Evolutionary conservation across 2,888 invertebrate species (phyloP).

Genomic region (Odontocerum albicorne): DNA sequence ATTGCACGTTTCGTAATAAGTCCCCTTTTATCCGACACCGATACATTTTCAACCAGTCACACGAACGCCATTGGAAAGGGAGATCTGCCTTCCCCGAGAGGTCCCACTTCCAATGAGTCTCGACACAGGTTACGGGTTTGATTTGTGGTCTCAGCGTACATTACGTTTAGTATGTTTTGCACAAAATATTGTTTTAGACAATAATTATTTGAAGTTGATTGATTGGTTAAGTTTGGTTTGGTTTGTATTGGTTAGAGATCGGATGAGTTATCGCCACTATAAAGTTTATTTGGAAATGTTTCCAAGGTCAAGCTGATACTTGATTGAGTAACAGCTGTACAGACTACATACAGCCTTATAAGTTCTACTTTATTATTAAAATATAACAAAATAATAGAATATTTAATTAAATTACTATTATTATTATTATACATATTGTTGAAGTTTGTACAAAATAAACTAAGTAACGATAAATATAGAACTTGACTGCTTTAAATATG

Average conservation of each 20-base stretch:
- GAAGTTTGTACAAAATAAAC: constrained; percentile 64
- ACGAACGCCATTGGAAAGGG: constrained; percentile 23
- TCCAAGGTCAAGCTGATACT: constrained; percentile 20
- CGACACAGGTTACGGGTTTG: background rate
- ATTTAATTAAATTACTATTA: constrained; percentile 61
- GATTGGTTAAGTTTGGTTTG: constrained; percentile 2
- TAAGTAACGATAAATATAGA: constrained; percentile 64
- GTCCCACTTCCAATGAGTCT: constrained; percentile 24
- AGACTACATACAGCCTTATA: constrained; percentile 35
- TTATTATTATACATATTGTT: constrained; percentile 53
- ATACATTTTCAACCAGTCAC: constrained; percentile 28
- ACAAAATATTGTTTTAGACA: constrained; percentile 62
- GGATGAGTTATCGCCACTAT: constrained; percentile 30
- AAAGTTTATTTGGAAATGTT: constrained; percentile 33
- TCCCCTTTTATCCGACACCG: background rate
- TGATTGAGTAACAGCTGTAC: constrained; percentile 24
- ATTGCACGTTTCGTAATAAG: constrained; percentile 21
- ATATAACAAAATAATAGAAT: constrained; percentile 45
- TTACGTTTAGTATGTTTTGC: constrained; percentile 48
- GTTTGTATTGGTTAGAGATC: constrained; percentile 2
- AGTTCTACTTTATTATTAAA: constrained; percentile 35
- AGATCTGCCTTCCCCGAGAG: constrained; percentile 28
- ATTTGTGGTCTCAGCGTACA: constrained; percentile 29
- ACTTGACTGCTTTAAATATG: constrained; percentile 57
- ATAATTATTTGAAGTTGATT: constrained; percentile 43